These are phyloP conservation scores for Euwallacea fornicatus DNA, from an alignment of 1,140 invertebrate species.

Conservation along the genomic window DNA sequence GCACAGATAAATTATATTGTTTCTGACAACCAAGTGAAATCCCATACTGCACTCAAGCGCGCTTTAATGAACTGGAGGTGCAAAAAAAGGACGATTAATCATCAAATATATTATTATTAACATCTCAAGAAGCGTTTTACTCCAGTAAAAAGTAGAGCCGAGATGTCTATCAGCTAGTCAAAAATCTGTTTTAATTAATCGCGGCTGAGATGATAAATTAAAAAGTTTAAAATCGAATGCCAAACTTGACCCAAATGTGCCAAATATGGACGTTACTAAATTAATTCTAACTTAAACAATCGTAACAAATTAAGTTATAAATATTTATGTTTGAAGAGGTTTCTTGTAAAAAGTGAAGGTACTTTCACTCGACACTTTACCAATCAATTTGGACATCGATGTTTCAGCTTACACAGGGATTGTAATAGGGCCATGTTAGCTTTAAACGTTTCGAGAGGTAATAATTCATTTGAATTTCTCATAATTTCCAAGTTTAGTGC, in stretches of 20 bases:
- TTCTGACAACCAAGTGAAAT: neutral
- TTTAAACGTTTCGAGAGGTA: too few species aligned
- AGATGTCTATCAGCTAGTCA: too few species aligned
- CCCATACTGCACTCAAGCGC: neutral
- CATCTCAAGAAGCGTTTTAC: too few species aligned
- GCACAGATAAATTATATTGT: slow-evolving; percentile 18
- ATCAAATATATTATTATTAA: too few species aligned
- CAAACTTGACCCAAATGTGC: slow-evolving; percentile 17
- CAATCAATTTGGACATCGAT: slow-evolving; percentile 4
- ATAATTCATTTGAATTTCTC: too few species aligned
- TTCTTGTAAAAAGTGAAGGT: slow-evolving; percentile 31
- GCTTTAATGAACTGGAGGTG: neutral
- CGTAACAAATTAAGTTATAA: slow-evolving; percentile 29
- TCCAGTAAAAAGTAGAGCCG: too few species aligned
- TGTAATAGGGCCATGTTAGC: too few species aligned
- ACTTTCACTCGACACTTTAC: slow-evolving; percentile 24
- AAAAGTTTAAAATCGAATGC: slow-evolving; percentile 2
- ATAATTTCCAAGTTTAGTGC: too few species aligned
- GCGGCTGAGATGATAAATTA: neutral
- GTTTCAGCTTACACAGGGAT: neutral
- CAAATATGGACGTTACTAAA: slow-evolving; percentile 24
- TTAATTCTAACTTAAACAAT: slow-evolving; percentile 29
- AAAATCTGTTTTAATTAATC: neutral
- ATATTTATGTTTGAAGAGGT: slow-evolving; percentile 19
- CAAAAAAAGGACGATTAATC: too few species aligned